Conservation (phyloP, 1,140 invertebrate species). For the Drosophila repleta region DNA sequence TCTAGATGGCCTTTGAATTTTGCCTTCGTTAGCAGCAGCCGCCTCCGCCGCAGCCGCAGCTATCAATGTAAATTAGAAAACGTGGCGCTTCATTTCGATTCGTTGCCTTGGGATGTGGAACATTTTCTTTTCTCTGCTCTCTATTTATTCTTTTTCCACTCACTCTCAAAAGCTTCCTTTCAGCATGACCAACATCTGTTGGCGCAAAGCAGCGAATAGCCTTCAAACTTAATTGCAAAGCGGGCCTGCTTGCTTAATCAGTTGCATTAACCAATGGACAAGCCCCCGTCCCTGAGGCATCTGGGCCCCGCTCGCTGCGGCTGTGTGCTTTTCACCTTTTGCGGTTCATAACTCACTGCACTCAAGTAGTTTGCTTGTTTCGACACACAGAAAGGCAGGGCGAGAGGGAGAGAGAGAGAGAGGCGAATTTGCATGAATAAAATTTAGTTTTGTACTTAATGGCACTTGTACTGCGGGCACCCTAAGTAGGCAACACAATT, state of each 20-base stretch:
- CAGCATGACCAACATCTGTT: slow-evolving; percentile 32
- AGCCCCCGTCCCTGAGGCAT: background rate
- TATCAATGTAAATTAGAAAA: slow-evolving; percentile 80
- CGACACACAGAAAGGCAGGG: background rate
- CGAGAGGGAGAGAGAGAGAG: slow-evolving; percentile 7
- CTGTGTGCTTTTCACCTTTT: slow-evolving; percentile 70
- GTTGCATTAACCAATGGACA: slow-evolving; percentile 70
- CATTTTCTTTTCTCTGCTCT: slow-evolving; percentile 19
- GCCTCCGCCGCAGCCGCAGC: slow-evolving; percentile 28
- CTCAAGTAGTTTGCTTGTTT: slow-evolving; percentile 57
- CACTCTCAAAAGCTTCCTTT: slow-evolving; percentile 53
- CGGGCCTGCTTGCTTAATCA: slow-evolving; percentile 60
- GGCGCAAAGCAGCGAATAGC: slow-evolving; percentile 49
- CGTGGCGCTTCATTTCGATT: slow-evolving; percentile 71
- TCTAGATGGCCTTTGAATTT: slow-evolving; percentile 63
- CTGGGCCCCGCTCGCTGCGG: slow-evolving; percentile 9
- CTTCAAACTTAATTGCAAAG: slow-evolving; percentile 78
- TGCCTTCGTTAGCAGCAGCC: slow-evolving; percentile 67
- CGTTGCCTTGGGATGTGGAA: slow-evolving; percentile 39
- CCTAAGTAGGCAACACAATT: slow-evolving; percentile 71
- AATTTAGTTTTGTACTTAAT: slow-evolving; percentile 55
- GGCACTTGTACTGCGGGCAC: slow-evolving; percentile 32
- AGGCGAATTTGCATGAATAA: slow-evolving; percentile 73
- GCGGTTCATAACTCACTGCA: slow-evolving; percentile 72
- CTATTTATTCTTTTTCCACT: slow-evolving; percentile 40